These are phyloP conservation scores for Bombycilla garrulus DNA, from an alignment of 2,113 vertebrate species.

Conservation along the genomic window DNA sequence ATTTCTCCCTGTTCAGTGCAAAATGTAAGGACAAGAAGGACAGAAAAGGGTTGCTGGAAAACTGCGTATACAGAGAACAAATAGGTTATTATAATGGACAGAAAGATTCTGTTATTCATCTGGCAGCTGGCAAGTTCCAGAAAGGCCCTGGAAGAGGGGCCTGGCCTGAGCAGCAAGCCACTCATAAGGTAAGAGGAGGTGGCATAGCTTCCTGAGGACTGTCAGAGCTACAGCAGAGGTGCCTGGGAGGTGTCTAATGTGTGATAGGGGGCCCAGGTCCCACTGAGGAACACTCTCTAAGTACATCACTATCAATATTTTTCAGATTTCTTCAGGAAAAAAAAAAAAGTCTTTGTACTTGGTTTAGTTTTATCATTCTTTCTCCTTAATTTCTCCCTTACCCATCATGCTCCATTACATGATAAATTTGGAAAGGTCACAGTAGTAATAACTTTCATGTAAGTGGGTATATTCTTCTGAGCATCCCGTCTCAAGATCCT, in stretches of 20 bases:
- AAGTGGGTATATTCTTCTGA: neutral
- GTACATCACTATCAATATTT: neutral
- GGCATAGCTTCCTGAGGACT: neutral
- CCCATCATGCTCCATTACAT: neutral
- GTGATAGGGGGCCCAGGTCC: neutral
- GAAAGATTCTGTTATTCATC: neutral
- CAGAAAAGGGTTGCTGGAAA: neutral
- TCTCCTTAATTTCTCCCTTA: neutral
- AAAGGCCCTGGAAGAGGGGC: neutral
- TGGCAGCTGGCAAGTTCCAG: neutral
- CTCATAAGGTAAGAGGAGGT: neutral
- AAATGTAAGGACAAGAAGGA: neutral
- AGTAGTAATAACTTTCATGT: neutral
- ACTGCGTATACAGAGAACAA: rapidly evolving
- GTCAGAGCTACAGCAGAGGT: rapidly evolving
- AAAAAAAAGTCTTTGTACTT: neutral
- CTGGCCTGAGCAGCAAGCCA: neutral
- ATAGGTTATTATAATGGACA: neutral
- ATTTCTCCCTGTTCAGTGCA: neutral
- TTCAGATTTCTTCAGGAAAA: neutral
- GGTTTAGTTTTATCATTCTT: neutral
- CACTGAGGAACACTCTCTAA: neutral
- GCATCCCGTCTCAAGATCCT: neutral
- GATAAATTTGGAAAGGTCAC: neutral
- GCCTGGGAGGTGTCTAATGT: neutral